Conservation (phyloP, 2,113 vertebrate genomes). For the Sebastes schlegelii region DNA sequence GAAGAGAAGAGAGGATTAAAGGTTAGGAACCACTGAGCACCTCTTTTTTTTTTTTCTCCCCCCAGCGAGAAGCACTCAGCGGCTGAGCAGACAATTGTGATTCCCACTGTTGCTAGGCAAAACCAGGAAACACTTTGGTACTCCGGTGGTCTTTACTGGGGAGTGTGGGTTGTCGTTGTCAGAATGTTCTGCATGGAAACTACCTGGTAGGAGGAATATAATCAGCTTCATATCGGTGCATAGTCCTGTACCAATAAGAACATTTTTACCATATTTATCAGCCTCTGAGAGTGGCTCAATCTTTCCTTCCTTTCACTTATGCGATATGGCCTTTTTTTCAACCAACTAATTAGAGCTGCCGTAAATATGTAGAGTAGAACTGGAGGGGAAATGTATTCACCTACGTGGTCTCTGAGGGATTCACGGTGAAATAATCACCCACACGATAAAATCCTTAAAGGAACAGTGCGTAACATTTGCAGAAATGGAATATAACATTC, state of each 20-base stretch:
- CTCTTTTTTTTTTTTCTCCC: not conserved
- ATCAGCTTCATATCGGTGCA: not conserved
- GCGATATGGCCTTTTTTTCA: not conserved
- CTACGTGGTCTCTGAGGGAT: not conserved
- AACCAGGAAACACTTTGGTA: slow-evolving; percentile 40
- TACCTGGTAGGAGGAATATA: slow-evolving; percentile 6
- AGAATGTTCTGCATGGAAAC: slow-evolving; percentile 14
- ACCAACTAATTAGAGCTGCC: not conserved
- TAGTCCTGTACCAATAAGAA: not conserved
- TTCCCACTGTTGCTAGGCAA: slow-evolving; percentile 65
- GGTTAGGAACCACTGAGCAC: slow-evolving; percentile 38
- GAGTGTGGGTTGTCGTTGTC: slow-evolving; percentile 48
- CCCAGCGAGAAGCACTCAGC: slow-evolving; percentile 29
- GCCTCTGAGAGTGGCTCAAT: not conserved
- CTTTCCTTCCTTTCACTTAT: not conserved
- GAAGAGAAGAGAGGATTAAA: slow-evolving; percentile 40
- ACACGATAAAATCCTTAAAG: not conserved
- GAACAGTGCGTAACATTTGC: too few relatives aligned
- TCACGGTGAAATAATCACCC: not conserved
- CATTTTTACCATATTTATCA: not conserved
- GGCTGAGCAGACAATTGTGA: slow-evolving; percentile 29
- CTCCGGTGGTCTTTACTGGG: slow-evolving; percentile 24
- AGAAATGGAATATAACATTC: too few relatives aligned
- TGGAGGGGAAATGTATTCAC: not conserved
- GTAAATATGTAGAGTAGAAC: not conserved